phyloP scores from a whole-genome alignment of 2,888 invertebrate species.

The Synergus gifuensis region DNA sequence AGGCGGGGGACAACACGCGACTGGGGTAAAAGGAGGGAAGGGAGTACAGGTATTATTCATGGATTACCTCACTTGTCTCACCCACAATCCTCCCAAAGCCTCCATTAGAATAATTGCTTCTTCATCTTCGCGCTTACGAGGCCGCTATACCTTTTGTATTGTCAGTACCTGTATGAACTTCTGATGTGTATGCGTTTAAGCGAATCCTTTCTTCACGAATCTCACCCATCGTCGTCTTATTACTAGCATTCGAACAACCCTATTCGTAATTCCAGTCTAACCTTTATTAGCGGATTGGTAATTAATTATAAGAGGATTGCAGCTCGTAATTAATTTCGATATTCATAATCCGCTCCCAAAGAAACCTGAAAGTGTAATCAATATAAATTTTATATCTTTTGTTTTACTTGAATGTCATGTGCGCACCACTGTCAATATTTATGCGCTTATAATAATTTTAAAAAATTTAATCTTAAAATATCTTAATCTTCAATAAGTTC shows the following conservation, averaged over 20 bases:
- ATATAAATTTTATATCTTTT: neutral
- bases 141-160: constrained; percentile 56
- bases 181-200: constrained; percentile 15
- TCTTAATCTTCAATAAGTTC: too few species aligned
- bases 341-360: neutral
- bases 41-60: constrained; percentile 73
- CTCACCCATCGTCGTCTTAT: constrained; percentile 1
- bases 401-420: too few species aligned
- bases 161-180: constrained; percentile 32
- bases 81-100: constrained; percentile 74
- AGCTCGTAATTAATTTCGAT: constrained; percentile 1
- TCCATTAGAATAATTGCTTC: constrained; percentile 77
- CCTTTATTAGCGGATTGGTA: neutral
- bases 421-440: too few species aligned
- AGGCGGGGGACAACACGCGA: constrained; percentile 49
- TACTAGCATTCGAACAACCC: neutral
- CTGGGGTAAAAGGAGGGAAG: constrained; percentile 43
- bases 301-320: constrained; percentile 1
- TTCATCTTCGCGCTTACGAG: constrained; percentile 75
- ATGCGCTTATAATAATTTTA: too few species aligned
- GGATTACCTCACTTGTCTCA: constrained; percentile 77
- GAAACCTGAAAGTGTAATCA: neutral
- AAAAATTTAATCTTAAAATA: too few species aligned
- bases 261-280: neutral
- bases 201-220: constrained; percentile 21